Evolutionary conservation across 2,113 vertebrate genomes (phyloP), one percentile per base, ranked within the genome.

Genomic region (Thalassarche chlororhynchos): DNA sequence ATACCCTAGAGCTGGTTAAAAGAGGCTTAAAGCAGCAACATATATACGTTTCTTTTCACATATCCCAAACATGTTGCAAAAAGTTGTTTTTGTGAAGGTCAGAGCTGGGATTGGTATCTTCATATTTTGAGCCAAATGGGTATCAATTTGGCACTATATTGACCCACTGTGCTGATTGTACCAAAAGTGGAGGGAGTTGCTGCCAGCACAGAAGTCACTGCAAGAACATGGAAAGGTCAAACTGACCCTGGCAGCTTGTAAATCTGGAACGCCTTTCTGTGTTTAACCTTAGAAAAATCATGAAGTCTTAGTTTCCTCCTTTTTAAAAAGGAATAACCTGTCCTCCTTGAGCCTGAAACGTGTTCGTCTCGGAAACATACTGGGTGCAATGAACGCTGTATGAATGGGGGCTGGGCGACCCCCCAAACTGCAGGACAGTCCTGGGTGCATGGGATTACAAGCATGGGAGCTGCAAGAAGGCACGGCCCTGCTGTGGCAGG

Each of bases 301-400:
- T 18, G 12, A 31, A 36, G 10, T 34, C 34, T 72, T 31, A 1
- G 8, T 42, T 82, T 83, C 34, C 5, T 70, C 2, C 17, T 52
- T 72, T 88, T 61, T 4, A 29, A 69, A 93, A 85, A 44, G 44
- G 5, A 87, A 42, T 83, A 54, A 16, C 13, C 18, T 31, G 15
- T 70, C 14, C 6, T 94, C 17, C 42, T 90, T 12, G 11, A 83
- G 23, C 31, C 49, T 42, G 34, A 54, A 81, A 51, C 6, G 6
- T 32, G 8, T 80, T 90, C 55, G n/a, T 62, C 20, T 62, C 2
- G 0, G 34, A 89, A 86, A 69, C 9, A 14, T 20, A 19, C 17
- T 31, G 20, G 8, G 21, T 31, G 14, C 2, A 2, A 62, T 29
- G 13, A 82, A 31, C 0, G 0, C 24, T 52, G 26, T 8, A 3